These are phyloP conservation scores for Aleiodes sp. DNA, from an alignment of 1,140 invertebrate genomes.

Conservation along the genomic window DNA sequence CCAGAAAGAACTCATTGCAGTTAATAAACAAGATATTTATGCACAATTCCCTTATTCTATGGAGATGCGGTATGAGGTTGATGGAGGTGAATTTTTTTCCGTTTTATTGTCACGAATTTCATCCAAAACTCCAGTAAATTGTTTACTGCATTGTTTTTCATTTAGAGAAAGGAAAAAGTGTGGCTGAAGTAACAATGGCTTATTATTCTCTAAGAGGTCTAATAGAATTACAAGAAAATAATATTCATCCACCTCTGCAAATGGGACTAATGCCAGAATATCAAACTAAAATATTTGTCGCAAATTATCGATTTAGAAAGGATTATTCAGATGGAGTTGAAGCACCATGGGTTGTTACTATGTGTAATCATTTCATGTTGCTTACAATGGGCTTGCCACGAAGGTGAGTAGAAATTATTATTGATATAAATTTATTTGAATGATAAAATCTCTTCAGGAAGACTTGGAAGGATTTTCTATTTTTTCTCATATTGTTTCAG, in stretches of 20 bases:
- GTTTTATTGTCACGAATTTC: background rate
- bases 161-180: slow-evolving; percentile 45
- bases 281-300: slow-evolving; percentile 45
- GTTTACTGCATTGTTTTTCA: slow-evolving; percentile 20
- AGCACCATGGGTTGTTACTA: slow-evolving; percentile 63
- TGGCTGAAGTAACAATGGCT: slow-evolving; percentile 66
- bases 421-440: background rate
- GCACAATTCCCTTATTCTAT: slow-evolving; percentile 66
- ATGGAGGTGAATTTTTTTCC: slow-evolving; percentile 34
- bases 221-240: slow-evolving; percentile 26
- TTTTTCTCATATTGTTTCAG: slow-evolving; percentile 18
- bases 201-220: slow-evolving; percentile 61
- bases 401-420: slow-evolving; percentile 8
- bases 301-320: slow-evolving; percentile 63
- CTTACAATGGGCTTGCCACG: slow-evolving; percentile 1
- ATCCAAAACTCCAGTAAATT: background rate
- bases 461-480: too few species aligned
- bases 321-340: slow-evolving; percentile 63
- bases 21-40: slow-evolving; percentile 12
- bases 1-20: slow-evolving; percentile 39
- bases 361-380: slow-evolving; percentile 56
- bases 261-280: slow-evolving; percentile 41
- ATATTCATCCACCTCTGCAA: slow-evolving; percentile 23
- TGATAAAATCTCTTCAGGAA: too few species aligned
- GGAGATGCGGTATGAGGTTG: slow-evolving; percentile 65